Evolutionary conservation across 2,113 vertebrate genomes (phyloP).

Genomic region (Protobothrops flavoviridis): DNA sequence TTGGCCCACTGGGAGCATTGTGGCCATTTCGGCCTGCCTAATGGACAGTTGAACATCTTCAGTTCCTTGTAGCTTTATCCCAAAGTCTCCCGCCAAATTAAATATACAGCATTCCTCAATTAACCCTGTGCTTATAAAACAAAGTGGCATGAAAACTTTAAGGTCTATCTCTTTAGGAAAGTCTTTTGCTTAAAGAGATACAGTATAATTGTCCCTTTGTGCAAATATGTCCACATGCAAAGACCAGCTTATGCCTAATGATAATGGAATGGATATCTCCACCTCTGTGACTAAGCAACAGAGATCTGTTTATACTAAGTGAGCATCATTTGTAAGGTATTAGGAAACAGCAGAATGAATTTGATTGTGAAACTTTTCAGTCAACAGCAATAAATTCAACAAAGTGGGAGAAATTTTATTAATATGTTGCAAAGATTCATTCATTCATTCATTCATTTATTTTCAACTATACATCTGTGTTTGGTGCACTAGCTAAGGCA

Average conservation of each 20-base stretch:
- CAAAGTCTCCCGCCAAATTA: constrained; percentile 57
- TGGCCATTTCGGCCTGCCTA: constrained; percentile 77
- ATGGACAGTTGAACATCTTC: constrained; percentile 68
- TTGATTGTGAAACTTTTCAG: constrained; percentile 6
- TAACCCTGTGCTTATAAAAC: constrained; percentile 67
- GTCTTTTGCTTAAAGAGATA: constrained; percentile 45
- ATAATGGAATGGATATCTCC: constrained; percentile 49
- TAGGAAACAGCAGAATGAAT: constrained; percentile 33
- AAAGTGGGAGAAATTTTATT: not conserved
- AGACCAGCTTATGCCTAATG: constrained; percentile 49
- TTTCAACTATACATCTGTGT: not conserved
- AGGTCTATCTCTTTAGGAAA: constrained; percentile 58
- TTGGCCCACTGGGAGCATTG: constrained; percentile 68
- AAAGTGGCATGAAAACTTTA: constrained; percentile 35
- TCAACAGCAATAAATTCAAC: not conserved
- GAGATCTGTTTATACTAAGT: constrained; percentile 33
- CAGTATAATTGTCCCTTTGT: constrained; percentile 49
- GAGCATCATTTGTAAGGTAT: constrained; percentile 47
- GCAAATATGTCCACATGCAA: constrained; percentile 60
- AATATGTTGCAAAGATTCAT: not conserved
- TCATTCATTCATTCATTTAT: not conserved
- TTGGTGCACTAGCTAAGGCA: not conserved
- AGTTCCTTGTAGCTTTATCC: constrained; percentile 61
- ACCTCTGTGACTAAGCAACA: constrained; percentile 44
- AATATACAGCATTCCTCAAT: constrained; percentile 67